Conservation (phyloP, 1,140 invertebrate genomes). For the Cryptotermes secundus region DNA sequence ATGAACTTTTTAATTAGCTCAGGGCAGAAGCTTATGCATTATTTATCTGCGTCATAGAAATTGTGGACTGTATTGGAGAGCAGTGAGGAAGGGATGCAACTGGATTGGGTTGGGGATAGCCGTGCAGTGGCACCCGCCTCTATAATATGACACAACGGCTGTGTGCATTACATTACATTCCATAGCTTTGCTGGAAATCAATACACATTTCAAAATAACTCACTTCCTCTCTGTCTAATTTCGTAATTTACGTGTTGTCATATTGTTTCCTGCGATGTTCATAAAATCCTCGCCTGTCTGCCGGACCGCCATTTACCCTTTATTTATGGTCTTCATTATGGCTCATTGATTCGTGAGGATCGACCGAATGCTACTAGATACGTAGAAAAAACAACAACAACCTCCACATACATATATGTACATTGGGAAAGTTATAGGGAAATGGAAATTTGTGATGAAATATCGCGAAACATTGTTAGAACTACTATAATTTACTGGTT, state of each 20-base stretch:
- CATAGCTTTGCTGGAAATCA: conserved; percentile 32
- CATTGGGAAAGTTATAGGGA: conserved; percentile 40
- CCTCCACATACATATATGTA: not conserved
- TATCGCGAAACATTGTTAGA: conserved; percentile 38
- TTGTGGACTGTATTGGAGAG: conserved; percentile 11
- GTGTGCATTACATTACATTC: conserved; percentile 34
- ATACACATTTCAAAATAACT: conserved; percentile 38
- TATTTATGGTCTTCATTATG: conserved; percentile 43
- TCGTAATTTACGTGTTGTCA: conserved; percentile 42
- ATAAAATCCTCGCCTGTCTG: conserved; percentile 42
- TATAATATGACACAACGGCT: conserved; percentile 35
- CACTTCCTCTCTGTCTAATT: conserved; percentile 40
- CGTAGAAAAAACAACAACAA: conserved; percentile 28
- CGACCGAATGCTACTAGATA: conserved; percentile 36
- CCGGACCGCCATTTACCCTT: conserved; percentile 38
- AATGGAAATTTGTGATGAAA: conserved; percentile 43
- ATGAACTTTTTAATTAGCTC: conserved; percentile 31
- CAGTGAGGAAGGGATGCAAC: not conserved
- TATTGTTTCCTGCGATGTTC: conserved; percentile 42
- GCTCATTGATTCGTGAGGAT: conserved; percentile 42
- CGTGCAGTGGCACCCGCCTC: not conserved
- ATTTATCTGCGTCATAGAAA: conserved; percentile 26
- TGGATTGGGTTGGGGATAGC: not conserved
- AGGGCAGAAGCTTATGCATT: not conserved
- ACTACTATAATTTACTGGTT: conserved; percentile 35